Conservation (phyloP, 1,140 invertebrate species). For the Colletes gigas region DNA sequence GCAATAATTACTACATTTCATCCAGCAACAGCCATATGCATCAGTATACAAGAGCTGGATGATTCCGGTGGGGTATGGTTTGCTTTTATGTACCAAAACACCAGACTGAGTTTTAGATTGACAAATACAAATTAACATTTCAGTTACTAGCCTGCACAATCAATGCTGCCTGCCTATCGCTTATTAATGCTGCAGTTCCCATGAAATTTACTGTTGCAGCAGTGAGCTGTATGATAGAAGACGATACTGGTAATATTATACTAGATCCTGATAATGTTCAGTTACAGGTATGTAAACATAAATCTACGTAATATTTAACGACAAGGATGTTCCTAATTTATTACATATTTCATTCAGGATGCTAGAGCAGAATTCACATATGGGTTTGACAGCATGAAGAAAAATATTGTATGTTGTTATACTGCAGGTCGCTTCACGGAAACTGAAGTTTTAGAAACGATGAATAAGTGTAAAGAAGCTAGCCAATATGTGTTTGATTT, state of each 20-base stretch:
- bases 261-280: conserved; percentile 85
- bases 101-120: not conserved
- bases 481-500: conserved; percentile 87
- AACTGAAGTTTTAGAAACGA: conserved; percentile 84
- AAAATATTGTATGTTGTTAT: conserved; percentile 84
- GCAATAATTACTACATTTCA: conserved; percentile 86
- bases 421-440: conserved; percentile 86
- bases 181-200: conserved; percentile 89
- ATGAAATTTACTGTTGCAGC: conserved; percentile 92
- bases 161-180: conserved; percentile 90
- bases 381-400: conserved; percentile 87
- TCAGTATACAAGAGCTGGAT: conserved; percentile 93
- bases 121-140: conserved; percentile 49
- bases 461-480: conserved; percentile 84
- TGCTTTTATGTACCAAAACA: not conserved
- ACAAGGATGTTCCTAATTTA: conserved; percentile 7
- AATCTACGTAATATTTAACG: conserved; percentile 9
- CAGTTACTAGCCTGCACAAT: conserved; percentile 89
- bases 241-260: conserved; percentile 83
- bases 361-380: conserved; percentile 84
- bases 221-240: conserved; percentile 86
- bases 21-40: conserved; percentile 88
- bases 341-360: conserved; percentile 68
- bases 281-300: conserved; percentile 75
- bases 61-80: conserved; percentile 89